Base-by-base conservation (phyloP, 2,113 vertebrate genomes). In the Raja brachyura region DNA sequence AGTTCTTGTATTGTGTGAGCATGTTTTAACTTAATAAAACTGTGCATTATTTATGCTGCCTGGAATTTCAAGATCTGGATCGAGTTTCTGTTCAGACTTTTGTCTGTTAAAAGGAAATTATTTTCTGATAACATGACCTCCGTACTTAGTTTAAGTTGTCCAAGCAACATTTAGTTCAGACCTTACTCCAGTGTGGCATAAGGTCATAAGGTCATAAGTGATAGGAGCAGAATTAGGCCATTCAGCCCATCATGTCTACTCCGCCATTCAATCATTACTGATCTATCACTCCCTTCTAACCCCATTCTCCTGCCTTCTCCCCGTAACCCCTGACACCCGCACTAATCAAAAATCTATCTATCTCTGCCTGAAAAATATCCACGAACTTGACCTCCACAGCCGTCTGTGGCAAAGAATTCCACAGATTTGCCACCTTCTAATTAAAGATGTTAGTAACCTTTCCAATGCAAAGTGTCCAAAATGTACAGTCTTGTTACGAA, bases 31-130 rank as follows among this genome's bases (percentile, higher is more conserved):
- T 86, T 86, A 86, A 86, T 61, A 86, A 61, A 86, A 59, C 54
- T n/a, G 56, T 86, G 48, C 25, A 86, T 61, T 86, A 61, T 86
- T 86, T 61, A 86, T 86, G 59, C 81, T 61, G 81, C 28, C 61
- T 5, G 54, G 81, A 86, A 61, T 86, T 86, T 61, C 59, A 86
- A 86, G 56, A 61, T 86, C 56, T 86, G 54, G 25, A 86, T 61
- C 81, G 61, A 61, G 81, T 86, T 86, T 56, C 56, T 61, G 81
- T 11, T 86, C 81, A 61, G 81, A n/a, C 54, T 14, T 83, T 61
- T 86, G 48, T 85, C 81, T 59, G 25, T 28, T 86, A 56, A 86
- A 86, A 59, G 59, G 4, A 61, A 86, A n/a, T 61, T 61, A 61
- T 59, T 86, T 61, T 86, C 81, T 86, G 74, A 8, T 75, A 28